Percentiles rank a stretch among this genome's conserved stretches.
phyloP scores from a whole-genome alignment of 2,888 invertebrate species.

The Philopedon plagiatum region DNA sequence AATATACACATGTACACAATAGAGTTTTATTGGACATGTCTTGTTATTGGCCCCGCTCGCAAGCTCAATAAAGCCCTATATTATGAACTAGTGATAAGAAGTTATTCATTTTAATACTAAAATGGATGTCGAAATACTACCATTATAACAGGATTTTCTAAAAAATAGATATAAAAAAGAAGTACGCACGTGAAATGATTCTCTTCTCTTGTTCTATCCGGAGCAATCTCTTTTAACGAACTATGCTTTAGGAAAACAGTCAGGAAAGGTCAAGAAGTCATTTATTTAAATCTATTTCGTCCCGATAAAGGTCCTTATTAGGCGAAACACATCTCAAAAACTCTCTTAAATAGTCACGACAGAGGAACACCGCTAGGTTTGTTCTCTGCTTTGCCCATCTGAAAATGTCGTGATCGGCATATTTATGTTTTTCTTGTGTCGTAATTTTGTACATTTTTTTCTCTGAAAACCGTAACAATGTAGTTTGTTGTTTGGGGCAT shows the following conservation, averaged over 20 bases:
- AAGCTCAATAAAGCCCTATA: too few species aligned
- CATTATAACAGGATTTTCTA: too few species aligned
- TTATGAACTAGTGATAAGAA: too few species aligned
- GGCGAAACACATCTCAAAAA: conserved; percentile 51
- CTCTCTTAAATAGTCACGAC: conserved; percentile 61
- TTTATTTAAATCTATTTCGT: conserved; percentile 50
- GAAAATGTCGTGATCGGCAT: conserved; percentile 59
- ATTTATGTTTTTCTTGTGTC: conserved; percentile 47
- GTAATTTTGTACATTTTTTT: conserved; percentile 46
- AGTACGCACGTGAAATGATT: conserved; percentile 23
- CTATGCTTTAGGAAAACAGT: conserved; percentile 41
- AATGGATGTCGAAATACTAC: too few species aligned
- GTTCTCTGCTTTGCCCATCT: conserved; percentile 49
- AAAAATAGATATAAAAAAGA: too few species aligned
- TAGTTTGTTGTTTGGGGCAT: conserved; percentile 19
- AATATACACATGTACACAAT: too few species aligned
- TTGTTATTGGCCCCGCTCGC: too few species aligned
- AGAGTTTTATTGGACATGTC: too few species aligned
- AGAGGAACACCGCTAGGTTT: conserved; percentile 53
- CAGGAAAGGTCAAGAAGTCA: conserved; percentile 49
- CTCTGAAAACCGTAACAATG: conserved; percentile 43
- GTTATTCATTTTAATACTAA: too few species aligned
- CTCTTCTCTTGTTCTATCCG: conserved; percentile 26
- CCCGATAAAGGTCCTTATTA: conserved; percentile 50
- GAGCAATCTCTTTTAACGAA: conserved; percentile 46